phyloP scores from a whole-genome alignment of 2,888 invertebrate genomes.

The Stomorhina lunata region DNA sequence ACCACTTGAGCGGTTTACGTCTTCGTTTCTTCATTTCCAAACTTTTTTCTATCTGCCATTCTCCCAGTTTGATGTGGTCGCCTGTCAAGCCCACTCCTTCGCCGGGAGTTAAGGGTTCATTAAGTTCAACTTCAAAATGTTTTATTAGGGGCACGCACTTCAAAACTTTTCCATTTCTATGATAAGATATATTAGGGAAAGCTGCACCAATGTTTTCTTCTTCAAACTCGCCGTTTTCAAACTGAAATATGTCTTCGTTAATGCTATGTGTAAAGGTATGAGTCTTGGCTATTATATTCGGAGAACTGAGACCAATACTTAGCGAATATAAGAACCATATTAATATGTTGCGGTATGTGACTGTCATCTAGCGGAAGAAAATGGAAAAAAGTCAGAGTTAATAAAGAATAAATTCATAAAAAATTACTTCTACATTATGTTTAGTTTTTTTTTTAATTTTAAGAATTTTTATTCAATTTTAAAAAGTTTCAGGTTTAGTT shows the following conservation, averaged over 20 bases:
- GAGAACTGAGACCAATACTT: neutral
- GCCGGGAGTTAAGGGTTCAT: conserved; percentile 80
- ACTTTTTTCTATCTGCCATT: conserved; percentile 85
- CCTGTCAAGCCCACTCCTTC: conserved; percentile 88
- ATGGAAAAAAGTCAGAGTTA: neutral
- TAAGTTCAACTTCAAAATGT: conserved; percentile 77
- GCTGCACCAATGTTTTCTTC: neutral
- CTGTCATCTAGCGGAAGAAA: conserved; percentile 15
- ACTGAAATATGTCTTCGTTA: neutral
- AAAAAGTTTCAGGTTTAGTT: neutral
- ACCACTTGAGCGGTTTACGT: conserved; percentile 82
- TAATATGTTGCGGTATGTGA: neutral
- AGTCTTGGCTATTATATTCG: conserved; percentile 12
- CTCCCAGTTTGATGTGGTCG: conserved; percentile 84
- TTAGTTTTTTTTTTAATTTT: no score
- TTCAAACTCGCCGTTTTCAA: neutral
- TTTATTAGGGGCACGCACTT: conserved; percentile 73
- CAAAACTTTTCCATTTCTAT: no score
- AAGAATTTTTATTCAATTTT: no score
- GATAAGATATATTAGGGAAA: no score
- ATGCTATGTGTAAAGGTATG: neutral
- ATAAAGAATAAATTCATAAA: neutral
- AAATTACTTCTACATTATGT: neutral
- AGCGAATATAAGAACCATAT: conserved; percentile 25
- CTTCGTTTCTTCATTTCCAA: conserved; percentile 77